Evolutionary conservation across 2,888 invertebrate species (phyloP).

Genomic region (Teleiodes luculella): DNA sequence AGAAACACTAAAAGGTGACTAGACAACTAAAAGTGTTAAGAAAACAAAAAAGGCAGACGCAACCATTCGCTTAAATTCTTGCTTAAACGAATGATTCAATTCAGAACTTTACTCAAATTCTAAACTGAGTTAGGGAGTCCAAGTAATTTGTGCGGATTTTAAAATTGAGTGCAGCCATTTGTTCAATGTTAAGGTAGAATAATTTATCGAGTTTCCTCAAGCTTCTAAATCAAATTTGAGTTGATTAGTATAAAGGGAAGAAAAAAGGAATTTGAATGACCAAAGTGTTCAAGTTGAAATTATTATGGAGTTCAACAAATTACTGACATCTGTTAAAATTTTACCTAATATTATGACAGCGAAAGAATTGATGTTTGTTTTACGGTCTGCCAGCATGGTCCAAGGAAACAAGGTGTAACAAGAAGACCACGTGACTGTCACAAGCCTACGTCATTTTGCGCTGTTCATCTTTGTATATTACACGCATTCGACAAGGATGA

Average conservation of each 20-base stretch:
- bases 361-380: too few species aligned
- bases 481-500: too few species aligned
- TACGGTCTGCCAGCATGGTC: too few species aligned
- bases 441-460: too few species aligned
- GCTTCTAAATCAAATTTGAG: constrained; percentile 9
- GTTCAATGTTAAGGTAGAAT: constrained; percentile 28
- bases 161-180: constrained; percentile 26
- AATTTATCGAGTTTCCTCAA: constrained; percentile 19
- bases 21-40: neutral
- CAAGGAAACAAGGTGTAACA: too few species aligned
- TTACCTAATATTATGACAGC: too few species aligned
- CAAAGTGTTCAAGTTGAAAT: neutral
- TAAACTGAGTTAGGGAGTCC: constrained; percentile 32
- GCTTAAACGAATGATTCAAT: constrained; percentile 28
- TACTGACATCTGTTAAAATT: too few species aligned
- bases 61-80: constrained; percentile 15
- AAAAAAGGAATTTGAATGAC: neutral
- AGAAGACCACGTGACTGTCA: too few species aligned
- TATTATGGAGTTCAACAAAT: too few species aligned
- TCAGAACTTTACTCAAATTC: constrained; percentile 29
- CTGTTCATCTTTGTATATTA: too few species aligned
- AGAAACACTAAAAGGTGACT: neutral
- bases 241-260: constrained; percentile 8
- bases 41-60: neutral
- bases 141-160: constrained; percentile 31